phyloP scores from a whole-genome alignment of 2,113 vertebrate genomes.

The Megaceryle maxima region DNA sequence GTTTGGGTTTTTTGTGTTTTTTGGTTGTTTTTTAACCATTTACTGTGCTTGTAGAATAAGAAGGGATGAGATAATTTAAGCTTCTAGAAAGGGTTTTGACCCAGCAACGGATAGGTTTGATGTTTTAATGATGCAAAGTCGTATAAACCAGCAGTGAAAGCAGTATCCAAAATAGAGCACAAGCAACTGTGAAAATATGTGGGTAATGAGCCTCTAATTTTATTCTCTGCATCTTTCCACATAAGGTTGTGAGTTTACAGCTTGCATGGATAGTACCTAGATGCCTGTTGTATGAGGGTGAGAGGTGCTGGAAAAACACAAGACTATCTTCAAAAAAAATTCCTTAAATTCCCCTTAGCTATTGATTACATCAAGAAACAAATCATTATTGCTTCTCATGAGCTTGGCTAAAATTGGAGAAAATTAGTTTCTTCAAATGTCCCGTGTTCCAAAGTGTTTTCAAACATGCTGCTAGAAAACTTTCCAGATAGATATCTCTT shows the following conservation, averaged over 20 bases:
- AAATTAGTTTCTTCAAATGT: neutral
- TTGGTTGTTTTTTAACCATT: neutral
- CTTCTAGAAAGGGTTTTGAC: neutral
- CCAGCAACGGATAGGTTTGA: neutral
- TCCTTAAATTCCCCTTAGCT: neutral
- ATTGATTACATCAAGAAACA: neutral
- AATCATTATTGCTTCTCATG: neutral
- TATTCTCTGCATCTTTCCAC: neutral
- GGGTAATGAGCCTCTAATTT: slow-evolving; percentile 34
- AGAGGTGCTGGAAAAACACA: neutral
- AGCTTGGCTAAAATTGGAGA: neutral
- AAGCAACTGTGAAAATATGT: slow-evolving; percentile 43
- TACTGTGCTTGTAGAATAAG: neutral
- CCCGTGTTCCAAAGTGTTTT: neutral
- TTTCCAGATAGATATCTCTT: neutral
- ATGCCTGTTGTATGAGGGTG: neutral
- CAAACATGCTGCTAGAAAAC: neutral
- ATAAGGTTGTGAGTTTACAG: slow-evolving; percentile 1
- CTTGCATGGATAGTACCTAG: neutral
- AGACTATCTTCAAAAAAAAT: neutral
- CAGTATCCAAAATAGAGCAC: neutral
- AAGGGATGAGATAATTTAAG: neutral
- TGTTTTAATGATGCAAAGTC: neutral
- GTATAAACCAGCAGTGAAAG: neutral
- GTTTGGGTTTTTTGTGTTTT: no score